These are phyloP conservation scores for Cryptus armator DNA, from an alignment of 2,888 invertebrate species.

Conservation along the genomic window DNA sequence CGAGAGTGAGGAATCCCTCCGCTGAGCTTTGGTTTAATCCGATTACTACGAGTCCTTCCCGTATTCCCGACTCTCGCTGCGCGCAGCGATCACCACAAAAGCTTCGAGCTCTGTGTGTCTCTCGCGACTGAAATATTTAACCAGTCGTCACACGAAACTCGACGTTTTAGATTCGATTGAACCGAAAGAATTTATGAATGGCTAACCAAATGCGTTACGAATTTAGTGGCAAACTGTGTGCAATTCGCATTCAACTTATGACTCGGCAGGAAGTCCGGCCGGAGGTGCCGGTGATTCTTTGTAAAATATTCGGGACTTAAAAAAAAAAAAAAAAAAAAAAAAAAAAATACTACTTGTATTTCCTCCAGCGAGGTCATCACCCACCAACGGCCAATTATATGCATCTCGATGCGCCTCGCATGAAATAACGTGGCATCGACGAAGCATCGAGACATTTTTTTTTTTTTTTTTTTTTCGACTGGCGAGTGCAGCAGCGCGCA, in stretches of 20 bases:
- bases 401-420: constrained; percentile 7
- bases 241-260: constrained; percentile 55
- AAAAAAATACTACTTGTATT: constrained; percentile 26
- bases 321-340: constrained; percentile 20
- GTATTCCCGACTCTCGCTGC: not conserved
- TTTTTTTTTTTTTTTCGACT: constrained; percentile 35
- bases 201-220: constrained; percentile 7
- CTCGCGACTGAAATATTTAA: constrained; percentile 22
- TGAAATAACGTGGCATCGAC: constrained; percentile 61
- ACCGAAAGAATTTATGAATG: constrained; percentile 57
- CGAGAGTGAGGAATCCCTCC: not conserved
- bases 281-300: constrained; percentile 43
- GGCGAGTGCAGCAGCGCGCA: constrained; percentile 43
- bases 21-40: constrained; percentile 48
- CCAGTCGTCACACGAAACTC: not conserved
- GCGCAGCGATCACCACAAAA: too few relatives aligned
- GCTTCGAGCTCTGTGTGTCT: not conserved
- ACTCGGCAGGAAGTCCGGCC: constrained; percentile 48
- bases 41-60: constrained; percentile 42
- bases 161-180: constrained; percentile 22
- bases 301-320: constrained; percentile 30
- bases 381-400: constrained; percentile 24
- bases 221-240: constrained; percentile 33
- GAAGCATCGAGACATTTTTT: constrained; percentile 56
- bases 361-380: constrained; percentile 28